phyloP scores from a whole-genome alignment of 1,140 invertebrate genomes.

The Lucilia sericata region DNA sequence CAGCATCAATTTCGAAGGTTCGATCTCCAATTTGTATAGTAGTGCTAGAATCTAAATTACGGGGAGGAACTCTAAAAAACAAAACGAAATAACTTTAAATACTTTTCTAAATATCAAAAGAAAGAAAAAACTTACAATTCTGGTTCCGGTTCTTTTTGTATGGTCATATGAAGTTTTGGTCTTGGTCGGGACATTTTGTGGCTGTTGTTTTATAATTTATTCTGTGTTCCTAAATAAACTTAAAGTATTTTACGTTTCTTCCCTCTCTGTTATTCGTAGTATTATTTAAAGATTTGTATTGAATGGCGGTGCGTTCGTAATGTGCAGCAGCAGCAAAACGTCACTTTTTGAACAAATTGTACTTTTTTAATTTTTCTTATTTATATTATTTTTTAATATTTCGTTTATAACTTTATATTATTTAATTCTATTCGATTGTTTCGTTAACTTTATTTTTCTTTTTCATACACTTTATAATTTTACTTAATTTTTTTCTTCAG shows the following conservation, averaged over 20 bases:
- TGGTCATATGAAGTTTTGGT: conserved; percentile 44
- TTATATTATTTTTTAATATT: not conserved
- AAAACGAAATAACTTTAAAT: not conserved
- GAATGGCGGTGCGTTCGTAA: too few species aligned
- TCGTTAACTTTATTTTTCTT: not conserved
- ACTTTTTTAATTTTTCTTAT: not conserved
- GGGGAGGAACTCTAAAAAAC: conserved; percentile 69
- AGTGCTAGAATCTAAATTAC: conserved; percentile 86
- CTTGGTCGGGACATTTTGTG: conserved; percentile 46
- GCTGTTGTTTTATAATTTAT: conserved; percentile 18
- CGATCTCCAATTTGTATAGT: conserved; percentile 88
- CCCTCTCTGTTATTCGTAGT: not conserved
- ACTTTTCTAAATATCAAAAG: not conserved
- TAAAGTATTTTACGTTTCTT: not conserved
- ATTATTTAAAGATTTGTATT: not conserved
- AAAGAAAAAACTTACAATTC: conserved; percentile 47
- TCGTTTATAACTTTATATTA: not conserved
- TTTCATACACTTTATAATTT: not conserved
- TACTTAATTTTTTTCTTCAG: not conserved
- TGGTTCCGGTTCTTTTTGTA: conserved; percentile 48
- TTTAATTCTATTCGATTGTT: not conserved
- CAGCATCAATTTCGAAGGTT: conserved; percentile 91
- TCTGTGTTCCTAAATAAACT: not conserved
- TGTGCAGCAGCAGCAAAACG: conserved; percentile 17
- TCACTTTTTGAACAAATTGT: not conserved